Base-by-base conservation (phyloP, 2,888 invertebrate genomes). In the Harpalus rufipes region DNA sequence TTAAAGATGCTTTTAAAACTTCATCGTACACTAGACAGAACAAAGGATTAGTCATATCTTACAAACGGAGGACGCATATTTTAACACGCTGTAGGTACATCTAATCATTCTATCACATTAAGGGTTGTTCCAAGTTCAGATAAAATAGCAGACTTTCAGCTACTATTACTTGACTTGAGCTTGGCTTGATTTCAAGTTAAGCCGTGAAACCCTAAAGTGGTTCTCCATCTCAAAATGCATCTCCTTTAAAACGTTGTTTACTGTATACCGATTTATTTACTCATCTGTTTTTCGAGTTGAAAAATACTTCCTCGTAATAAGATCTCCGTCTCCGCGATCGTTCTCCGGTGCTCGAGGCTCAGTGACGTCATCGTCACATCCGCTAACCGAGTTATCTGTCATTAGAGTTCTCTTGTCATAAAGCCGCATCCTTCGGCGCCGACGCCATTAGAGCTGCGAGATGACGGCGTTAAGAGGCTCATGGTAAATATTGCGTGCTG, bases 371-470 rank as follows among this genome's bases (percentile, higher is more conserved):
- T 12, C 32, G 32, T 32, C 61, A 61, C 39, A 59, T 80, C 65
- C 41, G 81, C 18, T 81, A 81, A 81, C 41, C 68, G 65, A 81
- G 81, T 81, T 81, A 81, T 81, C 81, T 68, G 51, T 68, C 81
- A 81, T 81, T 81, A 81, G 81, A 61, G 65, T 32, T 74, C 72
- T 74, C 72, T 44, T 74, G 72, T 74, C 72, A 44, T 74, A 44
- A 74, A 44, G 44, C 44, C 72, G 41, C 72, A 14, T 8, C 72
- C 41, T 8, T 44, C 14, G 10, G 41, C 39, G 39, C 63, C 68
- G 25, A 14, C 68, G 68, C 68, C 72, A 74, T 74, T 74, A 74
- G 68, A 32, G 41, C 68, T 32, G 32, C 14, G 68, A 68, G 41
- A 68, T 32, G 32, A 32, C 5, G 32, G 3, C 14, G 68, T 32